Conservation (phyloP, 2,888 invertebrate genomes). For the Julus scanicus region DNA sequence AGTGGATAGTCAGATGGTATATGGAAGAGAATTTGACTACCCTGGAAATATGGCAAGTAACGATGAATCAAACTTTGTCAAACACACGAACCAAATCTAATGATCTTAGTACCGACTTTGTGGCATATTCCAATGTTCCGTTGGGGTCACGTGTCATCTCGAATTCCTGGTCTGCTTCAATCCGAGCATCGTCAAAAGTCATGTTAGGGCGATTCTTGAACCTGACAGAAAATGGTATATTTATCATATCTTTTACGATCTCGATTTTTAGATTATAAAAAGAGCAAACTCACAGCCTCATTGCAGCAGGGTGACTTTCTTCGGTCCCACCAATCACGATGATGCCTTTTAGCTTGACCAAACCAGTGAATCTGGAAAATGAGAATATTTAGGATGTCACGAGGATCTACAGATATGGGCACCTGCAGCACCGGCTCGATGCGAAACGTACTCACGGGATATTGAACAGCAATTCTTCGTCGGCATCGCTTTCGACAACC, state of each 20-base stretch:
- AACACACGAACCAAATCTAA: conserved; percentile 24
- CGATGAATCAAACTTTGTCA: not conserved
- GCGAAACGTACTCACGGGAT: conserved; percentile 76
- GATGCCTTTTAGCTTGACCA: conserved; percentile 93
- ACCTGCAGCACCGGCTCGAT: not conserved
- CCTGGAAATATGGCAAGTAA: conserved; percentile 69
- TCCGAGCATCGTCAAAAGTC: conserved; percentile 89
- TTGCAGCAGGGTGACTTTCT: conserved; percentile 83
- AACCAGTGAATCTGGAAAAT: conserved; percentile 81
- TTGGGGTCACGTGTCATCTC: conserved; percentile 82
- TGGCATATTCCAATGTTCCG: conserved; percentile 87
- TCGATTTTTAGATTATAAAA: too few relatives aligned
- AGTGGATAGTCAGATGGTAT: conserved; percentile 88
- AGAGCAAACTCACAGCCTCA: conserved; percentile 81
- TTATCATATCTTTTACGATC: not conserved
- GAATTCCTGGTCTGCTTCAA: conserved; percentile 87
- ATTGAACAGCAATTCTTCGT: conserved; percentile 95
- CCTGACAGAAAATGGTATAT: conserved; percentile 67
- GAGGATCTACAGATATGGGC: not conserved
- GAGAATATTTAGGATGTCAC: not conserved
- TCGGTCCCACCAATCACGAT: conserved; percentile 91
- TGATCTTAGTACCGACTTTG: conserved; percentile 76
- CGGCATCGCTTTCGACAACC: conserved; percentile 96
- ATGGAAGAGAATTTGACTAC: conserved; percentile 92
- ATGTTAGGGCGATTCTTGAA: conserved; percentile 93